A percentile compares a stretch with the other conserved stretches of the same genome.
Conservation (phyloP, 2,888 invertebrate genomes). For the Stegana nigrithorax region DNA sequence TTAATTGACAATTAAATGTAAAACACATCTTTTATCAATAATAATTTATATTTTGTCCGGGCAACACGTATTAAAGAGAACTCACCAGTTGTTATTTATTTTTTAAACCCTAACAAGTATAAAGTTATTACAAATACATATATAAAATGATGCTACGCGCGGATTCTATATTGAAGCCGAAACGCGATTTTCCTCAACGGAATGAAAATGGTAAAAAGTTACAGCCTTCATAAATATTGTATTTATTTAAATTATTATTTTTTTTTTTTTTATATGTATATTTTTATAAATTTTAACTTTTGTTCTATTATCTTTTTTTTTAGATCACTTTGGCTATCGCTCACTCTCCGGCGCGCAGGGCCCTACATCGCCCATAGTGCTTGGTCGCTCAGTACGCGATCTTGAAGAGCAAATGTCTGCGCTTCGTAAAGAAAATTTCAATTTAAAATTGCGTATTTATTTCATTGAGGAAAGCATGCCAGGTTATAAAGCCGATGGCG, state of each 20-base stretch:
- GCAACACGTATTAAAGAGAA: too few relatives aligned
- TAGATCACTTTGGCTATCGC: slow-evolving; percentile 59
- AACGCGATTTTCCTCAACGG: too few relatives aligned
- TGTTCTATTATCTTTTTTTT: background rate
- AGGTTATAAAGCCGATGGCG: slow-evolving; percentile 69
- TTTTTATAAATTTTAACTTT: background rate
- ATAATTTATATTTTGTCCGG: too few relatives aligned
- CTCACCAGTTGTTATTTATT: too few relatives aligned
- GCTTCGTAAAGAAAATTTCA: slow-evolving; percentile 91
- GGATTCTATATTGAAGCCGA: too few relatives aligned
- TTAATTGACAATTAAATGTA: too few relatives aligned
- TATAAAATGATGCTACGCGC: too few relatives aligned
- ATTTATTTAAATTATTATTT: background rate
- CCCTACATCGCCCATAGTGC: slow-evolving; percentile 65
- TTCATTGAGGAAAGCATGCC: slow-evolving; percentile 82
- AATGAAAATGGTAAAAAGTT: too few relatives aligned
- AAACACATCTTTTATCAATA: too few relatives aligned
- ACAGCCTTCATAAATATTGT: background rate
- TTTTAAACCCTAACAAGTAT: too few relatives aligned
- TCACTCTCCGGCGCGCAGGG: slow-evolving; percentile 29
- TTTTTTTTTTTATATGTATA: background rate
- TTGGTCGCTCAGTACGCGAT: slow-evolving; percentile 86
- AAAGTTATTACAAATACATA: too few relatives aligned
- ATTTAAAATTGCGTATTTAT: slow-evolving; percentile 89
- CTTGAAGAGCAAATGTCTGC: slow-evolving; percentile 87